Conservation (phyloP, 2,888 invertebrate species). For the Lomographa bimaculata region DNA sequence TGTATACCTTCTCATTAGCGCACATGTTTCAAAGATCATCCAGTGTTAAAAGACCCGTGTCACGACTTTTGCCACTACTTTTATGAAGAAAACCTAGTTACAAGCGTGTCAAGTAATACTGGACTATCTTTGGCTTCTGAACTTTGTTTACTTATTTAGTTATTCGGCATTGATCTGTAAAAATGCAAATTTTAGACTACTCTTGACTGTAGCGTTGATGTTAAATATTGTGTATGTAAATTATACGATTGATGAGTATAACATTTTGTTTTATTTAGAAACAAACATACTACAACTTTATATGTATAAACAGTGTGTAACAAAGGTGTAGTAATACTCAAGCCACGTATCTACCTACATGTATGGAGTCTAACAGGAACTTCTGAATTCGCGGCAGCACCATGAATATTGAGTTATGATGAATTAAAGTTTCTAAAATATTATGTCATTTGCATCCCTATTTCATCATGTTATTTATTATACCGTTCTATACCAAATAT, state of each 20-base stretch:
- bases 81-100: neutral
- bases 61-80: neutral
- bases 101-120: conserved; percentile 4
- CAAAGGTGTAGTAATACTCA: too few relatives aligned
- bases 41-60: neutral
- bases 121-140: neutral
- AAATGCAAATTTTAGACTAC: conserved; percentile 11
- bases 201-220: conserved; percentile 12
- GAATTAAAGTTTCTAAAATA: too few relatives aligned
- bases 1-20: conserved; percentile 4
- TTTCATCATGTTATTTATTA: too few relatives aligned
- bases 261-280: conserved; percentile 39
- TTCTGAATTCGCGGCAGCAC: too few relatives aligned
- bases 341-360: too few relatives aligned
- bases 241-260: conserved; percentile 22
- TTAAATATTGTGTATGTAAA: conserved; percentile 18
- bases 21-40: conserved; percentile 2
- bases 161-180: neutral
- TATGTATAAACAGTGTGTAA: too few relatives aligned
- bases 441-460: too few relatives aligned
- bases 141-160: conserved; percentile 2
- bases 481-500: too few relatives aligned
- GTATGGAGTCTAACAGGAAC: too few relatives aligned
- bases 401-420: too few relatives aligned
- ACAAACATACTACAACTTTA: too few relatives aligned